phyloP scores from a whole-genome alignment of 2,888 invertebrate genomes.

The Galerucella pusilla region DNA sequence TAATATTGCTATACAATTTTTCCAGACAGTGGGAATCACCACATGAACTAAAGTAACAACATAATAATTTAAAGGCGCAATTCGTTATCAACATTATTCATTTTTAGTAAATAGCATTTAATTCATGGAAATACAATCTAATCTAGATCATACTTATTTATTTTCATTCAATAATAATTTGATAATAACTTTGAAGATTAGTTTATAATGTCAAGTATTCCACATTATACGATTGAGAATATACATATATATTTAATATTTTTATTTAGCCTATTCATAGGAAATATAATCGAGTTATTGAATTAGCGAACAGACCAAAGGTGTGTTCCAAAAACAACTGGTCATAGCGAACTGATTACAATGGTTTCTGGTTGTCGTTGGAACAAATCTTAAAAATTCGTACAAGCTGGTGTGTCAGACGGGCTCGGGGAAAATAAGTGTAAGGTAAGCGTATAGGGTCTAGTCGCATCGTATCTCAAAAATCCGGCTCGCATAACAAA shows the following conservation, averaged over 20 bases:
- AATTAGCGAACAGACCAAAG: too few relatives aligned
- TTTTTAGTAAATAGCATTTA: neutral
- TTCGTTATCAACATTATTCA: neutral
- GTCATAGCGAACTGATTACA: too few relatives aligned
- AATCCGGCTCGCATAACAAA: too few relatives aligned
- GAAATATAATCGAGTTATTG: too few relatives aligned
- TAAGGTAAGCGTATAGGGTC: too few relatives aligned
- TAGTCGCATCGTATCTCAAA: too few relatives aligned
- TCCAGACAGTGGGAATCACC: neutral
- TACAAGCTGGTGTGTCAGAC: too few relatives aligned
- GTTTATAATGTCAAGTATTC: neutral
- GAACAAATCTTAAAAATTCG: too few relatives aligned
- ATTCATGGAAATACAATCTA: conserved; percentile 3
- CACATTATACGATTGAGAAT: neutral
- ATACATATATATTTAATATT: neutral
- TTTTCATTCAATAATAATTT: neutral
- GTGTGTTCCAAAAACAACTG: too few relatives aligned
- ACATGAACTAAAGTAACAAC: neutral
- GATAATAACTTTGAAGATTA: neutral
- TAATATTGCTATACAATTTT: too few relatives aligned
- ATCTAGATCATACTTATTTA: neutral
- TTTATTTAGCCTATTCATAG: conserved; percentile 24
- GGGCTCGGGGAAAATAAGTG: too few relatives aligned
- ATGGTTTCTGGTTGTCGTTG: too few relatives aligned
- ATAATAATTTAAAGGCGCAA: neutral